Evolutionary conservation across 2,113 vertebrate genomes (phyloP), one percentile per base, ranked within the genome.

Genomic region (Microtus montanus): DNA sequence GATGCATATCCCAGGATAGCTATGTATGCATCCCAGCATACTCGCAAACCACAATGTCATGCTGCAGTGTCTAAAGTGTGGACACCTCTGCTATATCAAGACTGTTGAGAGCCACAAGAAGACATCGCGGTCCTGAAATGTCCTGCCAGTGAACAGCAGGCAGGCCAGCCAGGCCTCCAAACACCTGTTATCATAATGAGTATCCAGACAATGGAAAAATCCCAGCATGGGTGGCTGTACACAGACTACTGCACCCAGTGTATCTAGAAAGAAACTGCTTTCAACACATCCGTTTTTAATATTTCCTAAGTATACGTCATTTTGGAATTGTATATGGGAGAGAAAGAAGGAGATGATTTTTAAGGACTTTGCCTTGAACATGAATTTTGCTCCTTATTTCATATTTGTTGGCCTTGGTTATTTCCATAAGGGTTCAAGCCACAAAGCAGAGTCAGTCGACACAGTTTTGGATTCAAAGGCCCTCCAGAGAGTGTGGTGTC

Each of bases 91-190:
- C 17, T 47, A 47, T 33, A 2, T 28, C 1, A 19, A 52, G 15
- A 44, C 7, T 20, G 4, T 54, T 7, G 7, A 2, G 82, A 47
- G 64, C 58, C 4, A 0, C 11, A 52, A 35, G 30, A 26, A 30
- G 10, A 30, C 17, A 44, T 10, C 19, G 7, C 19, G 14, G 52
- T 35, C 24, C 61, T 61, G 52, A 14, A 52, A 22, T 5, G 28
- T 8, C 24, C 15, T n/a, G 5, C 28, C 15, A 0, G 3, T 0
- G 15, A 52, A n/a, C 28, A 7, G 9, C 17, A 22, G 74, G 7
- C 6, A 11, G 38, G 22, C 41, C 1, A 8, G n/a, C 28, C 0
- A 0, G 0, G 28, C 6, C 44, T 61, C 38, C 47, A 5, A 49
- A 17, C 2, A 19, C 47, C 14, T 5, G 22, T 2, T 7, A n/a